phyloP scores from a whole-genome alignment of 2,113 vertebrate species.

The Lophius piscatorius region DNA sequence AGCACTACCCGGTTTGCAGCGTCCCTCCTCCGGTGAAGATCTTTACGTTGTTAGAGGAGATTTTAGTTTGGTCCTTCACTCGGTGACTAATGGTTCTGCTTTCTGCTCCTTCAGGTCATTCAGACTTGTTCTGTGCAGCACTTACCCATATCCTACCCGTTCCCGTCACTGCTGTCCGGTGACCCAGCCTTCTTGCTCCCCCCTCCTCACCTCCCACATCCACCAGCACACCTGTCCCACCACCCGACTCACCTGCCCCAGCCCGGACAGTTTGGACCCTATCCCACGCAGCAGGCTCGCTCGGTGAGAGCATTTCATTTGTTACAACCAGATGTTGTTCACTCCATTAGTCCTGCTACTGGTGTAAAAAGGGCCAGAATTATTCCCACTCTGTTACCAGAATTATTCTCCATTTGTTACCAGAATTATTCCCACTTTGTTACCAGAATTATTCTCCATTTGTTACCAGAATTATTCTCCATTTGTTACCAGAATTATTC shows the following conservation, averaged over 20 bases:
- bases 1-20: conserved; percentile 96
- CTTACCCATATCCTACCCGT: conserved; percentile 94
- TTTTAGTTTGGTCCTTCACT: conserved; percentile 24
- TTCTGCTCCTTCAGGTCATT: conserved; percentile 84
- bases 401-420: too few species aligned
- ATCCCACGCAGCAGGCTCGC: conserved; percentile 93
- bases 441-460: too few species aligned
- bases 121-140: conserved; percentile 98
- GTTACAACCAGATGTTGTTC: too few species aligned
- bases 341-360: too few species aligned
- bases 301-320: conserved; percentile 83
- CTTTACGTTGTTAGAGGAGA: not conserved
- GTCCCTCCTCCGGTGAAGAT: conserved; percentile 85
- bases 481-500: too few species aligned
- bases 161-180: conserved; percentile 94
- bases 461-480: too few species aligned
- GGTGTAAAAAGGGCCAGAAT: too few species aligned
- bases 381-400: too few species aligned
- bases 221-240: conserved; percentile 76
- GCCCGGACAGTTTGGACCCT: conserved; percentile 94
- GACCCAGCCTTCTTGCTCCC: conserved; percentile 94
- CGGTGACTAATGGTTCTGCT: conserved; percentile 6
- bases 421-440: too few species aligned
- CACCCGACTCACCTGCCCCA: conserved; percentile 93
- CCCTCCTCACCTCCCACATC: conserved; percentile 88